phyloP scores from a whole-genome alignment of 2,888 invertebrate genomes.

The Apoderus coryli region DNA sequence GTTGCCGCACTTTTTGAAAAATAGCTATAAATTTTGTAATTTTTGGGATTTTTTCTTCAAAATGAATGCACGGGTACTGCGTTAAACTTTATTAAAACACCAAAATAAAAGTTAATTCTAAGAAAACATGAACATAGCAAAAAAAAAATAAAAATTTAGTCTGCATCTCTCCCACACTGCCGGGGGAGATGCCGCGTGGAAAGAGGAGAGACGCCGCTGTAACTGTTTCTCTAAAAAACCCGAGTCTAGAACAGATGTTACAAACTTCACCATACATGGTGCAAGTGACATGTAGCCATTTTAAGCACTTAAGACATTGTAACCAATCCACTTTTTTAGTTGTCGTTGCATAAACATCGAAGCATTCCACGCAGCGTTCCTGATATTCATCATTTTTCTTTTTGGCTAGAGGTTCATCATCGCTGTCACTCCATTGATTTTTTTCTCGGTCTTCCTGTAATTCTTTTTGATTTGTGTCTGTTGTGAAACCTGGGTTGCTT shows the following conservation, averaged over 20 bases:
- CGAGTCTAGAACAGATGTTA: slow-evolving; percentile 9
- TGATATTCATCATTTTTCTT: slow-evolving; percentile 8
- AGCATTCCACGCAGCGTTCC: slow-evolving; percentile 10
- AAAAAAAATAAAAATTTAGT: slow-evolving; percentile 3
- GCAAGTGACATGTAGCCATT: slow-evolving; percentile 9
- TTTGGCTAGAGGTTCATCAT: slow-evolving; percentile 9
- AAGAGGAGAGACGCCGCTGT: slow-evolving; percentile 8
- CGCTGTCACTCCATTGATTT: slow-evolving; percentile 8
- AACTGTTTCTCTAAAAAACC: slow-evolving; percentile 6
- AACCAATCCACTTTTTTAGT: slow-evolving; percentile 11
- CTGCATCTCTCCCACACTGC: slow-evolving; percentile 10
- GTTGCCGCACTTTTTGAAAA: slow-evolving; percentile 7
- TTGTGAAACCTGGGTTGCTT: neutral
- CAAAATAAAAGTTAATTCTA: slow-evolving; percentile 5
- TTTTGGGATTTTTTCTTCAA: slow-evolving; percentile 4
- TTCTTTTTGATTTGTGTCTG: slow-evolving; percentile 2
- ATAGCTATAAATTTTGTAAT: slow-evolving; percentile 7
- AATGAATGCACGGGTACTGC: slow-evolving; percentile 8
- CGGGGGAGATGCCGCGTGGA: slow-evolving; percentile 8
- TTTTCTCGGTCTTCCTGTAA: slow-evolving; percentile 4
- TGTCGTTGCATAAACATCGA: slow-evolving; percentile 8
- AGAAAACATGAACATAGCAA: slow-evolving; percentile 8
- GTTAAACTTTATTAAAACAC: slow-evolving; percentile 7
- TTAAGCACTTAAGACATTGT: slow-evolving; percentile 5
- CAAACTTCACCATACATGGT: slow-evolving; percentile 9